These are phyloP conservation scores for Hemiprocne comata DNA, from an alignment of 2,113 vertebrate species.

Conservation along the genomic window DNA sequence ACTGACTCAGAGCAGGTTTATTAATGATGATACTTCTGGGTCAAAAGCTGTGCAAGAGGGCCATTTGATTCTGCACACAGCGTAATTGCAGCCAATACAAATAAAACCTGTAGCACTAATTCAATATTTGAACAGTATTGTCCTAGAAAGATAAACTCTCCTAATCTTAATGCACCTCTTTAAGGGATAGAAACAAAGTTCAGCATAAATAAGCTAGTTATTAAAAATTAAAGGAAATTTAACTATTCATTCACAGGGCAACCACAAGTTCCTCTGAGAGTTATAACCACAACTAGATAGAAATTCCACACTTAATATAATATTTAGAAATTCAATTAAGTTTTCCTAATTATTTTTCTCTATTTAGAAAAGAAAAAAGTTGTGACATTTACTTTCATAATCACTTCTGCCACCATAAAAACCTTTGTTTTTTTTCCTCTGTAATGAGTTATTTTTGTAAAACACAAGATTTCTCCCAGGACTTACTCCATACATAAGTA, in stretches of 20 bases:
- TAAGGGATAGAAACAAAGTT: not conserved
- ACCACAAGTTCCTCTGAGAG: not conserved
- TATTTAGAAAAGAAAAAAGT: not conserved
- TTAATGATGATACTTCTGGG: constrained; percentile 17
- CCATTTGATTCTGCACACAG: not conserved
- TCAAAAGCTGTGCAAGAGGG: constrained; percentile 24
- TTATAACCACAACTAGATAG: not conserved
- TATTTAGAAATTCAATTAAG: not conserved
- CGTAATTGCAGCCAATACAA: not conserved
- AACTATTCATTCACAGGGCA: constrained; percentile 16
- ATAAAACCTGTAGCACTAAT: not conserved
- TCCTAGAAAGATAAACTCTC: not conserved
- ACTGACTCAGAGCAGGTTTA: not conserved
- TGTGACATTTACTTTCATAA: not conserved
- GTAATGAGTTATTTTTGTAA: not conserved
- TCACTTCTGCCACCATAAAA: not conserved
- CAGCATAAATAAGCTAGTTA: not conserved
- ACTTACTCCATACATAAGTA: not conserved
- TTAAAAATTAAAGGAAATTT: constrained; percentile 20
- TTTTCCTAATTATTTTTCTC: not conserved
- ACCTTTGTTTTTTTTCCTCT: rapidly evolving
- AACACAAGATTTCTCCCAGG: not conserved
- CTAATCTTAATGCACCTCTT: not conserved
- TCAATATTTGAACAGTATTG: not conserved
- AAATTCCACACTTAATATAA: not conserved